Conservation (phyloP, 2,797 vertebrate genomes). For the Odontamblyopus lacepedii region DNA sequence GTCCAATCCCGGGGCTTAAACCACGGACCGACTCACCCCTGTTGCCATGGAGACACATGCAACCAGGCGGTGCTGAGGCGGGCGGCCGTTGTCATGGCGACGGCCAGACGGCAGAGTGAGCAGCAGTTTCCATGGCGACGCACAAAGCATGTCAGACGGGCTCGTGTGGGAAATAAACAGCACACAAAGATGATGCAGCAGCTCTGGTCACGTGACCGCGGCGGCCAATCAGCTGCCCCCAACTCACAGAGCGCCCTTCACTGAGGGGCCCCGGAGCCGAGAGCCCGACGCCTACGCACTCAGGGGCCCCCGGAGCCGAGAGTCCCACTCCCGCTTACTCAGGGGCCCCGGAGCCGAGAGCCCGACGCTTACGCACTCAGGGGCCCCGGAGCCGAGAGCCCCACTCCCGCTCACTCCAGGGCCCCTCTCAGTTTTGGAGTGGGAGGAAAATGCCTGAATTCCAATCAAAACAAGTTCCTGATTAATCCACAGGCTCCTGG, state of each 20-base stretch:
- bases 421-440: too few relatives aligned
- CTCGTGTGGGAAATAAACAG: constrained; percentile 6
- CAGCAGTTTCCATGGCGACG: constrained; percentile 7
- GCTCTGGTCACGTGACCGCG: not conserved
- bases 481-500: too few relatives aligned
- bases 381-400: too few relatives aligned
- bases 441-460: too few relatives aligned
- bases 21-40: not conserved
- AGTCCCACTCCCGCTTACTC: too few relatives aligned
- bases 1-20: constrained; percentile 7
- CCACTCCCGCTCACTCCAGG: too few relatives aligned
- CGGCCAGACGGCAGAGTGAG: constrained; percentile 12
- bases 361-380: too few relatives aligned
- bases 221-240: not conserved
- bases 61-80: constrained; percentile 1
- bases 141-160: constrained; percentile 9
- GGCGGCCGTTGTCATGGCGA: not conserved
- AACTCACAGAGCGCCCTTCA: not conserved
- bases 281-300: too few relatives aligned
- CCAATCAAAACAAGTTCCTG: too few relatives aligned
- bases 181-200: constrained; percentile 2
- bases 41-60: constrained; percentile 10
- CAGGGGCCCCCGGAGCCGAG: too few relatives aligned
- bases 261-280: not conserved
- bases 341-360: not conserved